phyloP scores from a whole-genome alignment of 1,140 invertebrate genomes.

The Carcinoscorpius rotundicauda region DNA sequence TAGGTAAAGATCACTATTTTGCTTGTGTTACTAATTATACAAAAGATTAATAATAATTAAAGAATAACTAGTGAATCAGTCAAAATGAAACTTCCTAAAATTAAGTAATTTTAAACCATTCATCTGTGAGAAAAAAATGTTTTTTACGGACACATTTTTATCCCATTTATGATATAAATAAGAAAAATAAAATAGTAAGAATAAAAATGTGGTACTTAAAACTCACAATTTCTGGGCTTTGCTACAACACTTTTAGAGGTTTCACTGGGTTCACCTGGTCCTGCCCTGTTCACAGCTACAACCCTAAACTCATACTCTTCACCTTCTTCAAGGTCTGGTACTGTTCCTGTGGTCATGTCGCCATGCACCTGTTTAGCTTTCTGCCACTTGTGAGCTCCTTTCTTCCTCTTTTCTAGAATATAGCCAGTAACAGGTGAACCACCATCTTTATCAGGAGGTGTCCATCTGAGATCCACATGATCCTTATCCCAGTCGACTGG shows the following conservation, averaged over 20 bases:
- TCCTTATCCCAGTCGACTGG: constrained; percentile 93
- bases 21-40: no score
- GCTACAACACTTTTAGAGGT: constrained; percentile 83
- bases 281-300: constrained; percentile 93
- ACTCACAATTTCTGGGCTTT: constrained; percentile 62
- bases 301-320: constrained; percentile 96
- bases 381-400: constrained; percentile 59
- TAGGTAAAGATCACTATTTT: no score
- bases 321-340: constrained; percentile 79
- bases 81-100: no score
- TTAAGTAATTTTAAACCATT: no score
- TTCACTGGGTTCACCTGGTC: constrained; percentile 82
- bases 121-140: no score
- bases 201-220: constrained; percentile 22
- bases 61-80: no score
- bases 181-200: constrained; percentile 37
- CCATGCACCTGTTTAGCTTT: constrained; percentile 60
- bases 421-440: constrained; percentile 92
- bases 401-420: constrained; percentile 88
- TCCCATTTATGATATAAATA: no score
- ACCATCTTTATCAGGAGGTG: constrained; percentile 73
- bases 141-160: no score
- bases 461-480: constrained; percentile 90
- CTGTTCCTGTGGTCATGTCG: constrained; percentile 56
- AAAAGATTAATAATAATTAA: no score